Evolutionary conservation across 2,113 vertebrate genomes (phyloP).

Genomic region (Halcyon malimbica): DNA sequence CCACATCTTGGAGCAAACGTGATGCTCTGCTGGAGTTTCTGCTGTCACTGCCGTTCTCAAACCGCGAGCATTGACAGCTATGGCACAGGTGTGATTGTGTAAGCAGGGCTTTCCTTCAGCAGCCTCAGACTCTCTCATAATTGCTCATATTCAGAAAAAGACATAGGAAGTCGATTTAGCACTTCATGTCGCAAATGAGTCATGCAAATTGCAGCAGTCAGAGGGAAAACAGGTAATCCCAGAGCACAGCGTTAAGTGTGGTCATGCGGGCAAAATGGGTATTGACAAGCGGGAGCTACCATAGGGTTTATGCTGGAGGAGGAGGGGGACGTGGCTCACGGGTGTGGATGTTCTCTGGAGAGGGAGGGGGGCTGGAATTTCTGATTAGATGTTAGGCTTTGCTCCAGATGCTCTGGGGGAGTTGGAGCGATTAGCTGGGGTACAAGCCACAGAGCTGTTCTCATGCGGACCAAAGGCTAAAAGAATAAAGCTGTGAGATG

Average conservation of each 20-base stretch:
- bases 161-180: slow-evolving; percentile 22
- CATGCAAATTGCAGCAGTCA: slow-evolving; percentile 19
- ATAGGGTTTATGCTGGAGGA: neutral
- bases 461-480: neutral
- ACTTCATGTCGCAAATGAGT: slow-evolving; percentile 29
- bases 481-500: neutral
- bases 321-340: neutral
- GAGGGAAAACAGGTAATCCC: slow-evolving; percentile 41
- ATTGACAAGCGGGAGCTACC: neutral
- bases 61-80: neutral
- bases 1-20: neutral
- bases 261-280: neutral
- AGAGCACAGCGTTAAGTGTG: neutral
- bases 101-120: neutral
- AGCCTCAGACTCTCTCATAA: neutral
- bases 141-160: slow-evolving; percentile 8
- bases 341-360: neutral
- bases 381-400: neutral
- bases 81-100: neutral
- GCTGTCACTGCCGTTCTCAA: neutral
- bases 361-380: neutral
- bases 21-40: neutral
- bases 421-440: neutral
- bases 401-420: neutral
- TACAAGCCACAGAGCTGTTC: neutral